Conservation (phyloP, 2,797 vertebrate species). For the Molossus alvarezi region DNA sequence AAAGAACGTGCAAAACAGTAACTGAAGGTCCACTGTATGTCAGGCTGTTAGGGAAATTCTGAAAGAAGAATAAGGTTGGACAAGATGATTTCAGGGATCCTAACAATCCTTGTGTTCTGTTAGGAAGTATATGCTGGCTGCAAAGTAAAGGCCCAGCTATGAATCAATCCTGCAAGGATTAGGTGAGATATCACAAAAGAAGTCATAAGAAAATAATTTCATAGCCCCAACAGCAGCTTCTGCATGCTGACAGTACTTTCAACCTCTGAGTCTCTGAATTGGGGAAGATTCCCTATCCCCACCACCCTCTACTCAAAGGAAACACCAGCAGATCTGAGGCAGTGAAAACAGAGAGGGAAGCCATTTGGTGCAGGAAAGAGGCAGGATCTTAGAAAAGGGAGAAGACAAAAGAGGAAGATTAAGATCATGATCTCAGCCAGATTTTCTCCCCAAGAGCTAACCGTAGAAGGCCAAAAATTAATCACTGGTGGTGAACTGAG, state of each 20-base stretch:
- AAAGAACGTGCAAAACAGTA: neutral
- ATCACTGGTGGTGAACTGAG: neutral
- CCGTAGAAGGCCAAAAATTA: constrained; percentile 36
- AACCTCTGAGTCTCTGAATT: neutral
- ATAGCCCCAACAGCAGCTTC: neutral
- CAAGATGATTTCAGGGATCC: neutral
- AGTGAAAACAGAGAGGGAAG: neutral
- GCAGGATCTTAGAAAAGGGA: neutral
- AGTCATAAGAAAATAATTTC: constrained; percentile 12
- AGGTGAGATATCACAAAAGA: constrained; percentile 8
- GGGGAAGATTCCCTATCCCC: neutral
- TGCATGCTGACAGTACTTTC: neutral
- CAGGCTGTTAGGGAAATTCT: neutral
- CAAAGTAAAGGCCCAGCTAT: neutral
- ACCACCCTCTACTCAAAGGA: neutral
- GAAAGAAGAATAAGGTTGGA: constrained; percentile 7
- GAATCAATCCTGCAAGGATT: neutral
- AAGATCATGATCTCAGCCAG: neutral
- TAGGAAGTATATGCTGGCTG: neutral
- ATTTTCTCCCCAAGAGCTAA: constrained; percentile 29
- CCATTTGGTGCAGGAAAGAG: neutral
- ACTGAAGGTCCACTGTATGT: neutral
- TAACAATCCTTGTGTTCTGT: neutral
- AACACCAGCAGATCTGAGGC: neutral
- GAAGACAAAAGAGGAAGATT: constrained; percentile 19